Percentiles rank a stretch among this genome's conserved stretches.
Conservation (phyloP, 2,113 vertebrate species). For the Datnioides undecimradiatus region DNA sequence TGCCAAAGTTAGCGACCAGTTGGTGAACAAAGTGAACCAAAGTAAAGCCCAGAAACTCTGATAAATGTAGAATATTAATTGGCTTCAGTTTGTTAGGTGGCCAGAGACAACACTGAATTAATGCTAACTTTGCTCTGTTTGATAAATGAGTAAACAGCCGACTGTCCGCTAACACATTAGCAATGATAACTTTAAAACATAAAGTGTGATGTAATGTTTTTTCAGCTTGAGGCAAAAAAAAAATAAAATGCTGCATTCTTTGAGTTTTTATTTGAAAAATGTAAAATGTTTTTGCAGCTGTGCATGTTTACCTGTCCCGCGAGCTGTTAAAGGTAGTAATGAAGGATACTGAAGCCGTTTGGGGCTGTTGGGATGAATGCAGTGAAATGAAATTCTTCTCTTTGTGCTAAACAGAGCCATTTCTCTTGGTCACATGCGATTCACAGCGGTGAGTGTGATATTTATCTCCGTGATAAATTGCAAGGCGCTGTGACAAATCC, state of each 20-base stretch:
- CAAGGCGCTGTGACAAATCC: conserved; percentile 10
- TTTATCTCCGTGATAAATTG: conserved; percentile 34
- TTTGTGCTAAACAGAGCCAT: not conserved
- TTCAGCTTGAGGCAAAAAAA: not conserved
- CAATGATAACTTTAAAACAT: not conserved
- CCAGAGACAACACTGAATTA: not conserved
- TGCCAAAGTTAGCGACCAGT: not conserved
- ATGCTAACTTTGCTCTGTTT: not conserved
- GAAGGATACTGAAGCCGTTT: not conserved
- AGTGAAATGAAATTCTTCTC: not conserved
- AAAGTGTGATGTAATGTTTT: not conserved
- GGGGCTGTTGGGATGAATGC: not conserved
- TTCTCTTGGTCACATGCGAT: conserved; percentile 20
- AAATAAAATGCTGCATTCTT: not conserved
- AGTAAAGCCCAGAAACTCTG: not conserved
- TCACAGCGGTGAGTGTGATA: conserved; percentile 21
- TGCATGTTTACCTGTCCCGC: not conserved
- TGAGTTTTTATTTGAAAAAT: not conserved
- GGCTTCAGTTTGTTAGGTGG: no score
- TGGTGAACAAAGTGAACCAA: not conserved
- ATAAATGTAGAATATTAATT: no score
- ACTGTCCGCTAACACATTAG: not conserved
- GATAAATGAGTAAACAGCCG: not conserved
- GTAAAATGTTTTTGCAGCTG: not conserved
- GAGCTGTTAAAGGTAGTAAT: not conserved